These are phyloP conservation scores for Sinhomidia bicolor DNA, from an alignment of 2,888 invertebrate genomes.

Conservation along the genomic window DNA sequence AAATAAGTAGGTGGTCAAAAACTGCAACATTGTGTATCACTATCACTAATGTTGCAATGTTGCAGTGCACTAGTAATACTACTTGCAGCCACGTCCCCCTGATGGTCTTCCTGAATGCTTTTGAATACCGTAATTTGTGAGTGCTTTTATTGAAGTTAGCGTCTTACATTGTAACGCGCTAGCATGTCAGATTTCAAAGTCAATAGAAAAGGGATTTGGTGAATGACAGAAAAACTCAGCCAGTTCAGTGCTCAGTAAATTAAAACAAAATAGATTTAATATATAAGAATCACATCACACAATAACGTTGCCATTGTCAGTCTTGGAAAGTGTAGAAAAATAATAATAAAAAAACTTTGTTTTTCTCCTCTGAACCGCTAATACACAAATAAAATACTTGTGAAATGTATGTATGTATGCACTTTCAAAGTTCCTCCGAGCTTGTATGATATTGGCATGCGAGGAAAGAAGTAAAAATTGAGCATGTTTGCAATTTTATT, in stretches of 20 bases:
- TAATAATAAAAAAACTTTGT: conserved; percentile 14
- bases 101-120: not conserved
- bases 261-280: not conserved
- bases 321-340: not conserved
- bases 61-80: not conserved
- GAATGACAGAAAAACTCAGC: conserved; percentile 32
- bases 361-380: not conserved
- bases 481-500: conserved; percentile 29
- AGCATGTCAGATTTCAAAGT: conserved; percentile 62
- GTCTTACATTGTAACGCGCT: conserved; percentile 25
- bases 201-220: conserved; percentile 64
- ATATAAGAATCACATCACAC: conserved; percentile 17
- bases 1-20: not conserved
- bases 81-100: not conserved
- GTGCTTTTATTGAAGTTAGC: conserved; percentile 65
- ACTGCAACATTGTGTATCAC: not conserved
- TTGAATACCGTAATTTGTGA: conserved; percentile 63
- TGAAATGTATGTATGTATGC: not conserved
- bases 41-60: not conserved
- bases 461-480: conserved; percentile 5
- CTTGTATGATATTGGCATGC: conserved; percentile 15
- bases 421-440: not conserved
- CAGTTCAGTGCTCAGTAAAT: conserved; percentile 21
- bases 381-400: conserved; percentile 10
- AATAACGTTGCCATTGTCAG: not conserved